A percentile compares a stretch with the other conserved stretches of the same genome.
These are phyloP conservation scores for Zophobas morio DNA, from an alignment of 1,140 invertebrate species.

Conservation along the genomic window DNA sequence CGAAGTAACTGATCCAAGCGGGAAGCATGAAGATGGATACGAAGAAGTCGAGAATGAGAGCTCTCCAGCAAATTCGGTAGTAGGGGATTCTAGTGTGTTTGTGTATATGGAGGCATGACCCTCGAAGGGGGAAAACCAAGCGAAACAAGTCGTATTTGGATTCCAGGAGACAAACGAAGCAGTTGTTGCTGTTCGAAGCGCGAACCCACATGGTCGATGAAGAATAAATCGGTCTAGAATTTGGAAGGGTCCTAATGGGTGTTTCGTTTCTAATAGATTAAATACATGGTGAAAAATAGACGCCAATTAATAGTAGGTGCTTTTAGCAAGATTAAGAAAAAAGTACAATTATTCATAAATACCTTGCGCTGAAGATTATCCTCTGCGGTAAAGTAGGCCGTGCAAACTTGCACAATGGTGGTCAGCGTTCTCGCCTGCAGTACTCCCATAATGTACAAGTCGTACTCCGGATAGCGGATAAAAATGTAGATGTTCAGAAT, in stretches of 20 bases:
- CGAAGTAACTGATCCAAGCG: background rate
- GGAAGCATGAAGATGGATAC: background rate
- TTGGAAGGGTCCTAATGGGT: too few relatives aligned
- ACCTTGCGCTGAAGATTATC: constrained; percentile 12
- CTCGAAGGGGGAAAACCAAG: background rate
- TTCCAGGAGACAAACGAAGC: background rate
- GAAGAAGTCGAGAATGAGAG: background rate
- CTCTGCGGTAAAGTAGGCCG: background rate
- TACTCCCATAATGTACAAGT: background rate
- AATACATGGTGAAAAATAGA: background rate
- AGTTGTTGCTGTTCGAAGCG: background rate
- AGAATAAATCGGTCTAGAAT: too few relatives aligned
- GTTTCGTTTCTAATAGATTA: too few relatives aligned
- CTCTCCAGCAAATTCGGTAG: background rate
- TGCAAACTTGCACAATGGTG: background rate
- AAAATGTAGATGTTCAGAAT: constrained; percentile 26
- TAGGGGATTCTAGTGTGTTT: background rate
- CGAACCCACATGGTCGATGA: too few relatives aligned
- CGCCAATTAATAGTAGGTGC: background rate
- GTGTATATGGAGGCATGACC: background rate
- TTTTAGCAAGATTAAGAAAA: too few relatives aligned
- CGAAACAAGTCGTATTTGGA: background rate
- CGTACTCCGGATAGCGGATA: constrained; percentile 5
- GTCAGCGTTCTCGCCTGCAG: background rate
- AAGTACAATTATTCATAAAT: background rate